Base-by-base conservation (phyloP, 2,888 invertebrate genomes). In the Macrophya annulata region DNA sequence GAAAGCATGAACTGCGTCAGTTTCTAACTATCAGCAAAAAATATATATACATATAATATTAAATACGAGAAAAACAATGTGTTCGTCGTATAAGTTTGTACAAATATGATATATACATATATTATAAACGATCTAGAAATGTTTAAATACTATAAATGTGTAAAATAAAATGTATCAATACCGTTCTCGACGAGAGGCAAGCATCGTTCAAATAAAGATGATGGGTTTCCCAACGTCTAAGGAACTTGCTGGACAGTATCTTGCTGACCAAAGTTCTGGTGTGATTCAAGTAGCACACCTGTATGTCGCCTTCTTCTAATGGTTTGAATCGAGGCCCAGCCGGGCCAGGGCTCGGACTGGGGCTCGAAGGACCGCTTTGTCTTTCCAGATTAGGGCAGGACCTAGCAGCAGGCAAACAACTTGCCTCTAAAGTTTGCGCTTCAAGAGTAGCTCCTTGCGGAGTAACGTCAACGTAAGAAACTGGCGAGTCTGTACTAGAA, bases 181-280 rank as follows among this genome's bases (percentile, higher is more conserved):
- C 97, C 94, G 96, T 96, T 94, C 96, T 96, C 0, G 97, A 97
- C 71, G 95, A 94, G 76, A 97, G 95, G 89, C 96, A 95, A 85
- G 96, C 95, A 88, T 96, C 96, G 88, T 95, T 95, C 87, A 97
- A 94, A 89, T 95, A 95, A 12, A 97, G 94, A 89, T 96, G 96
- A 92, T 97, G 97, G 62, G 95, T 96, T 93, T 97, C 97, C 97
- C 97, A 97, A 87, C 97, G 94, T 82, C 97, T 94, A 62, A 97
- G 94, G 92, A 97, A 97, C 93, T 97, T 96, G 87, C 97, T 96
- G 85, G 96, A 96, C 89, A 97, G 94, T 88, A 97, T 96, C 93
- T 97, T 97, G 93, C 96, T 96, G 87, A 97, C 96, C 85, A 97
- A 96, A 55, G 97, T 97, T 88, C 96, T 94, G 4, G 96, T 96